Base-by-base conservation (phyloP, 1,140 invertebrate genomes). In the Coptotermes formosanus region DNA sequence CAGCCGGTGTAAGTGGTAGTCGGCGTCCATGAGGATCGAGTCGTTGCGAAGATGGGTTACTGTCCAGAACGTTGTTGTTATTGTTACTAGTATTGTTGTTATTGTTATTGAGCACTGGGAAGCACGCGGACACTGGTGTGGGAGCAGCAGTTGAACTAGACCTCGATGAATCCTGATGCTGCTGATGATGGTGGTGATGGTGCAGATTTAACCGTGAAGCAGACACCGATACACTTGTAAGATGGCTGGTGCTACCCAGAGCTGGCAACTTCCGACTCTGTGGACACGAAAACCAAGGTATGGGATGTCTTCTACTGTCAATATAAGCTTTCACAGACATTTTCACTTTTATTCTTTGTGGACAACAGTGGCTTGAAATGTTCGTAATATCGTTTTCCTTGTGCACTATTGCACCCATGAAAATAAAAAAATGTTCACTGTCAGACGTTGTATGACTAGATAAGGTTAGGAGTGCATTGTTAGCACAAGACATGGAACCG, bases 1-100 rank as follows among this genome's bases (percentile, higher is more conserved):
- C 93, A 90, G 91, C 90, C 32, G 92, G 91, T 16, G 92, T 92
- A 81, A 93, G 89, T 32, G 91, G 92, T 43, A 86, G 86, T 45
- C 83, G 82, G 21, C 52, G 82, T 25, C 86, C 86, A 38, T 86
- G 82, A 32, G 86, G 48, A 82, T 86, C 86, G 81, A 52, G 44
- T 14, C 85, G 84, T n/a, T 45, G 45, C 84, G 25, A 52, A 32
- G 59, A 32, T 23, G 23, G 82, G 38, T 44, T 55, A 21, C 38
- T n/a, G 23, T 64, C 82, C 45, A 52, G n/a, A n/a, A n/a, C 55
- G 30, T 84, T 83, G n/a, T 85, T 85, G 52, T 59, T 55, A 59
- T 30, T 38, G 59, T 59, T 64, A n/a, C 30, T 69, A n/a, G 83
- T 87, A 84, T 59, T 87, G 59, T 45, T 55, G 82, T 52, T 84